phyloP scores from a whole-genome alignment of 2,113 vertebrate genomes.

The Polypterus bichir region DNA sequence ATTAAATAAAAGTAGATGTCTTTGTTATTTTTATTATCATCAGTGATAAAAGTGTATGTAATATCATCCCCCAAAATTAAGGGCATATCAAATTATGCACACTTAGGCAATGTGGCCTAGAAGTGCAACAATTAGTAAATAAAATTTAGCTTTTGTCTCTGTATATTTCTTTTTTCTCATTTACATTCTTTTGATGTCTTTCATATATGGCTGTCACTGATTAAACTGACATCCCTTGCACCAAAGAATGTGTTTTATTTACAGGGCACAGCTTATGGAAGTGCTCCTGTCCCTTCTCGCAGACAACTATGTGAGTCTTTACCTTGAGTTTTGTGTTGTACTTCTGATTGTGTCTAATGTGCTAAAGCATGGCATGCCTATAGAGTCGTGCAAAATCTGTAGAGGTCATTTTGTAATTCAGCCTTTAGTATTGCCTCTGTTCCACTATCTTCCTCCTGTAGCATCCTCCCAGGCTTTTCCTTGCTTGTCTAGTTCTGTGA shows the following conservation, averaged over 20 bases:
- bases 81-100: neutral
- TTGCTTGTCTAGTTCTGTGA: conserved; percentile 24
- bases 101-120: neutral
- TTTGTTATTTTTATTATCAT: too few species aligned
- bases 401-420: conserved; percentile 50
- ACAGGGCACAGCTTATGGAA: conserved; percentile 62
- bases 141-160: neutral
- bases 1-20: too few species aligned
- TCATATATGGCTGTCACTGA: conserved; percentile 35
- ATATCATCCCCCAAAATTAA: too few species aligned
- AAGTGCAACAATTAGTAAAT: neutral
- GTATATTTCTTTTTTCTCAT: conserved; percentile 9
- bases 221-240: conserved; percentile 46
- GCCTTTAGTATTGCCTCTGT: conserved; percentile 44
- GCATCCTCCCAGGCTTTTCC: conserved; percentile 15
- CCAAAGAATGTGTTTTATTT: conserved; percentile 64
- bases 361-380: conserved; percentile 62
- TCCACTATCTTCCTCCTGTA: conserved; percentile 17
- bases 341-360: conserved; percentile 45
- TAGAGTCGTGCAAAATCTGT: conserved; percentile 34
- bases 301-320: conserved; percentile 67
- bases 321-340: conserved; percentile 57
- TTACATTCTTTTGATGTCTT: conserved; percentile 27
- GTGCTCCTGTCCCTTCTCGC: conserved; percentile 62
- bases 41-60: too few species aligned